phyloP scores from a whole-genome alignment of 2,888 invertebrate species.

The Eulithis prunata region DNA sequence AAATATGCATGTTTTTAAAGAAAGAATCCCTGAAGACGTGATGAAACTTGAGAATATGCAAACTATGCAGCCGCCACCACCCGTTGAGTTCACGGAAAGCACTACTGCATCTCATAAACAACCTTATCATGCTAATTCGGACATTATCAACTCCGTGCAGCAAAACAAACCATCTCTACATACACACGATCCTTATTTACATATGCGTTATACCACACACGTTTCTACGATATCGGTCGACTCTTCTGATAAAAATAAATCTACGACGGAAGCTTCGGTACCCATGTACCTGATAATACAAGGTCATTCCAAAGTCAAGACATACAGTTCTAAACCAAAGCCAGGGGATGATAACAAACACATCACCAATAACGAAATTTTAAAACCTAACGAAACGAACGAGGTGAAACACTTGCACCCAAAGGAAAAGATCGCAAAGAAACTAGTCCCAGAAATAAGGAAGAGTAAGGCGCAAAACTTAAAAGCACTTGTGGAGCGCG shows the following conservation, averaged over 20 bases:
- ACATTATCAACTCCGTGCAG: constrained; percentile 50
- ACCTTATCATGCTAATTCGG: constrained; percentile 56
- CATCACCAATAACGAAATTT: constrained; percentile 77
- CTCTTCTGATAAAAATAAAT: constrained; percentile 51
- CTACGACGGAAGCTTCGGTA: constrained; percentile 76
- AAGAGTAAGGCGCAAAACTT: constrained; percentile 68
- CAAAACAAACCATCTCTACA: constrained; percentile 53
- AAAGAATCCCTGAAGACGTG: constrained; percentile 57
- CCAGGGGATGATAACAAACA: constrained; percentile 68
- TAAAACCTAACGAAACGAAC: constrained; percentile 76
- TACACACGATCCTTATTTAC: constrained; percentile 74
- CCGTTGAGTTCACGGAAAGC: constrained; percentile 55
- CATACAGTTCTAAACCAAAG: constrained; percentile 87
- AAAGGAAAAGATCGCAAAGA: constrained; percentile 65
- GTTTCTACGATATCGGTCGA: constrained; percentile 81
- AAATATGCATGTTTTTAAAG: constrained; percentile 71
- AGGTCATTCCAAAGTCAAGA: constrained; percentile 94
- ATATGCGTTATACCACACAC: constrained; percentile 78
- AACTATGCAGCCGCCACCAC: constrained; percentile 85
- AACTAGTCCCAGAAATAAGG: constrained; percentile 53
- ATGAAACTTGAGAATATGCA: constrained; percentile 82
- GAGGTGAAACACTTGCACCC: constrained; percentile 85
- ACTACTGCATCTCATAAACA: constrained; percentile 50
- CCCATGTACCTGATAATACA: constrained; percentile 92
- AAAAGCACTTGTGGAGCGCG: constrained; percentile 68